Conservation (phyloP, 2,888 invertebrate species). For the Protonemura montana region DNA sequence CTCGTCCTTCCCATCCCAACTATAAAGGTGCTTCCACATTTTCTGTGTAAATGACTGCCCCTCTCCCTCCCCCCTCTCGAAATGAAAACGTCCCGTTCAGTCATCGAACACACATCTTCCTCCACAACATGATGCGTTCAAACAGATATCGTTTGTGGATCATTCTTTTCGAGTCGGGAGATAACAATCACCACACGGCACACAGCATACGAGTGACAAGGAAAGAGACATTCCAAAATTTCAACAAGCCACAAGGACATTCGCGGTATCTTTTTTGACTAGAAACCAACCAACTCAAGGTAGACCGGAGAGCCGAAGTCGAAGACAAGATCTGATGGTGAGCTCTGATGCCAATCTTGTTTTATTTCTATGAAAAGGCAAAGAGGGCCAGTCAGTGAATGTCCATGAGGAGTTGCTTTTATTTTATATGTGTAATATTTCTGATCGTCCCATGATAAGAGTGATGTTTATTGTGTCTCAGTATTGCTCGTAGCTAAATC, state of each 20-base stretch:
- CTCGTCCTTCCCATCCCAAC: too few species aligned
- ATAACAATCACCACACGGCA: slow-evolving; percentile 37
- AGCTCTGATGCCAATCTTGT: neutral
- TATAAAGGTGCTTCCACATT: too few species aligned
- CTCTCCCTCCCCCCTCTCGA: neutral
- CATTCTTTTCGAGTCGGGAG: slow-evolving; percentile 7
- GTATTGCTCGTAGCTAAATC: neutral
- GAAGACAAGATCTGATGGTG: neutral
- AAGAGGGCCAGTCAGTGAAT: too few species aligned
- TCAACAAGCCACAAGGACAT: slow-evolving; percentile 41
- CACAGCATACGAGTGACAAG: slow-evolving; percentile 37
- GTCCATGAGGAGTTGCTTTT: too few species aligned
- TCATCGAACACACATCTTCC: neutral
- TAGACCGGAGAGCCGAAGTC: neutral
- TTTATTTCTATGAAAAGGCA: neutral
- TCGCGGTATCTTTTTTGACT: slow-evolving; percentile 43
- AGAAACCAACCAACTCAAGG: neutral
- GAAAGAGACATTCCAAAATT: slow-evolving; percentile 44
- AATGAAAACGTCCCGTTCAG: neutral
- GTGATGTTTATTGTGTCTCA: too few species aligned
- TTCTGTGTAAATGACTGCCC: too few species aligned
- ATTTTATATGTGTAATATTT: too few species aligned
- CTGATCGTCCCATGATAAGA: too few species aligned
- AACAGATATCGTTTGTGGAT: slow-evolving; percentile 31
- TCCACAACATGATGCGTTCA: neutral